Evolutionary conservation across 2,113 vertebrate genomes (phyloP).

Genomic region (Cyanoramphus novaezelandiae): DNA sequence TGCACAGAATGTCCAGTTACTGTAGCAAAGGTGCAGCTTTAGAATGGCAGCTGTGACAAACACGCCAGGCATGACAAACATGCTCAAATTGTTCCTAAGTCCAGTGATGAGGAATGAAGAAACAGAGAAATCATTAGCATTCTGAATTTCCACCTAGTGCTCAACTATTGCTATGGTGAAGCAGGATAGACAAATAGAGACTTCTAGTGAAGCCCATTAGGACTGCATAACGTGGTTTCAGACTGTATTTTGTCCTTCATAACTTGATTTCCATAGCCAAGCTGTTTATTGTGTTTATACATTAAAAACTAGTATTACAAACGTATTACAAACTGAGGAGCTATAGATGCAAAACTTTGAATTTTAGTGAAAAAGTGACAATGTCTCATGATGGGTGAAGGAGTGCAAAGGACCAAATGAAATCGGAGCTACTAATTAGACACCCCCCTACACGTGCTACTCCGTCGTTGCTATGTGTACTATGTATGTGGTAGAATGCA

Average conservation of each 20-base stretch:
- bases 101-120: neutral
- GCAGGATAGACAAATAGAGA: neutral
- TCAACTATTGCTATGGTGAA: neutral
- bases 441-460: neutral
- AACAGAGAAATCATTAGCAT: neutral
- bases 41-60: neutral
- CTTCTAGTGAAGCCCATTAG: neutral
- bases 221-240: neutral
- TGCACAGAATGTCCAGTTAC: neutral
- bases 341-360: neutral
- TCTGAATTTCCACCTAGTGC: neutral
- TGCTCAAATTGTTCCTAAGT: neutral
- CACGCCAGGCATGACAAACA: neutral
- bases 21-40: neutral
- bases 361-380: neutral
- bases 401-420: constrained; percentile 54
- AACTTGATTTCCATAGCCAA: constrained; percentile 20
- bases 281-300: constrained; percentile 45
- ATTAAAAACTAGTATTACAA: neutral
- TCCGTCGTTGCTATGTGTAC: constrained; percentile 1
- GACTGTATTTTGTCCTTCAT: constrained; percentile 34
- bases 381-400: constrained; percentile 37
- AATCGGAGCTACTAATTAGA: constrained; percentile 4
- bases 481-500: neutral
- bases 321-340: constrained; percentile 17